Evolutionary conservation across 1,140 invertebrate species (phyloP), one percentile per base, ranked within the genome.

Genomic region (Pseudomyrmex pallidus): DNA sequence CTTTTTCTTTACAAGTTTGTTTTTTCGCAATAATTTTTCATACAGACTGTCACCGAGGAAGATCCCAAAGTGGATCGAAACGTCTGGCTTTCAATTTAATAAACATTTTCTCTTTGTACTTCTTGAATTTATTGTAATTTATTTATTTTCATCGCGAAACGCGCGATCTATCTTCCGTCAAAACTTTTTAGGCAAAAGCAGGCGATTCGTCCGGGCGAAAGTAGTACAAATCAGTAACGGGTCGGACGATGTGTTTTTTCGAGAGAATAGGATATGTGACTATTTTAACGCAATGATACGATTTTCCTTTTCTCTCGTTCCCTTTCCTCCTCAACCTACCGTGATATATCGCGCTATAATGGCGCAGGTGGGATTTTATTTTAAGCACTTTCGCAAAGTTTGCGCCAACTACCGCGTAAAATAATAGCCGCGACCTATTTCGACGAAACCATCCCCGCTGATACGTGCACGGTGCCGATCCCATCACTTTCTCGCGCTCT

Each of bases 181-280:
- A 25, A 25, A 3, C 0, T 25, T 25, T 25, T 12, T 44, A 57
- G 15, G 48, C 15, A 15, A 48, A 35, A 48, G 54, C n/a, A 57
- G 4, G 3, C 25, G 25, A 8, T 15, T 54, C 35, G 5, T 2
- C n/a, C 12, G 74, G 0, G 20, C 15, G 1, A 17, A 50, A 57
- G 68, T 70, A 59, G 20, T 61, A 59, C 35, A 80, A 80, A 59
- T 70, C 66, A 50, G 25, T 61, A 70, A 80, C 15, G 12, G 35
- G 66, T 48, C 44, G 46, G 52, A 17, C 56, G 20, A 35, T 25
- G 10, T 2, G 9, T 72, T 0, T 35, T 35, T 59, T 46, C 20
- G 8, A 13, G 1, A 57, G 15, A 35, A 56, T 2, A 46, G 17
- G 25, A 59, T 25, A 46, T 10, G 20, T 48, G 50, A 68, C 57